Conservation (phyloP, 2,797 vertebrate species). For the Molothrus aeneus region DNA sequence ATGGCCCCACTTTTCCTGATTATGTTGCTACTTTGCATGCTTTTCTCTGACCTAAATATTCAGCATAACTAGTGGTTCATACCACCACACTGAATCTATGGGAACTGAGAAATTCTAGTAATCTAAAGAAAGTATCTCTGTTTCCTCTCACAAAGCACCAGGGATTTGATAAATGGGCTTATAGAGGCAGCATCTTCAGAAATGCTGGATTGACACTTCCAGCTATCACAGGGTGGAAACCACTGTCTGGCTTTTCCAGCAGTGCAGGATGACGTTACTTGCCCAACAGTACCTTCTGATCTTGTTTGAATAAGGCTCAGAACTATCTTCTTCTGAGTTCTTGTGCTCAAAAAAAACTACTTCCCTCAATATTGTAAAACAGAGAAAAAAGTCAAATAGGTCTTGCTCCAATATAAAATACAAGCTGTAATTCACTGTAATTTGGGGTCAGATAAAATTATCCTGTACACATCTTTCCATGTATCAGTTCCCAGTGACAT, state of each 20-base stretch:
- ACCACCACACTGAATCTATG: not conserved
- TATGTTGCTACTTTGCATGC: not conserved
- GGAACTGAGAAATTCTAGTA: not conserved
- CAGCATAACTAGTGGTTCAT: not conserved
- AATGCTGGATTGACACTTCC: not conserved
- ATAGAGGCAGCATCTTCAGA: not conserved
- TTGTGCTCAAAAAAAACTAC: not conserved
- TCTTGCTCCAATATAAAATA: not conserved
- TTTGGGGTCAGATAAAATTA: not conserved
- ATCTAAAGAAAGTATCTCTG: not conserved
- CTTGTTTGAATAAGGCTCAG: not conserved
- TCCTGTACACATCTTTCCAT: not conserved
- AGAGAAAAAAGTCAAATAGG: not conserved
- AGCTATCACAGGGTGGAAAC: not conserved
- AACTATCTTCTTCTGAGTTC: not conserved
- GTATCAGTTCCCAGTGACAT: not conserved
- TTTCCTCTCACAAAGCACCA: not conserved
- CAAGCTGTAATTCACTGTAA: not conserved
- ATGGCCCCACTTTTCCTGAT: not conserved
- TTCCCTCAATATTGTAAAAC: not conserved
- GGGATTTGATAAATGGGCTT: not conserved
- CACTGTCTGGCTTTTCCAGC: not conserved
- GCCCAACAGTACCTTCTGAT: not conserved
- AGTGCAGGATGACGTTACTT: not conserved
- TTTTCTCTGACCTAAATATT: conserved; percentile 25